Evolutionary conservation across 2,797 vertebrate genomes (phyloP).

Genomic region (Leuciscus waleckii): DNA sequence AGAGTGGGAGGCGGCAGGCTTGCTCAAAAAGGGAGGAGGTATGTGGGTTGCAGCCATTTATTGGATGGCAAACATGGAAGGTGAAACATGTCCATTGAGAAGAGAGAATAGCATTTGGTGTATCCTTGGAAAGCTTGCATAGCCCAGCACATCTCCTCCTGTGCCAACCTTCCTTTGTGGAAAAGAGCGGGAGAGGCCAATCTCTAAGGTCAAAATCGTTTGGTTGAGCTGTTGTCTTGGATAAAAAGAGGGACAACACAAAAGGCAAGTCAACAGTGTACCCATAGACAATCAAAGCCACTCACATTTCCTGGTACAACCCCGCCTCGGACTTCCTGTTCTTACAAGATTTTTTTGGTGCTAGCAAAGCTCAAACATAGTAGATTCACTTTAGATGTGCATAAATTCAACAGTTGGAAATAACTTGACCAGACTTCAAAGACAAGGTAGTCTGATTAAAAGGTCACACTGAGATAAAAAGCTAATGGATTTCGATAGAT

Average conservation of each 20-base stretch:
- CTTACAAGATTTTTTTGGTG: neutral
- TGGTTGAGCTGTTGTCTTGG: slow-evolving; percentile 13
- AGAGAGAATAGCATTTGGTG: slow-evolving; percentile 44
- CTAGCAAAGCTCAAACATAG: slow-evolving; percentile 15
- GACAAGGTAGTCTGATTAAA: neutral
- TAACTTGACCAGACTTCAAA: neutral
- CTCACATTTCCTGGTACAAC: slow-evolving; percentile 50
- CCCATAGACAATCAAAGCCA: slow-evolving; percentile 13
- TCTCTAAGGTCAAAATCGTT: slow-evolving; percentile 11
- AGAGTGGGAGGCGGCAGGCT: neutral
- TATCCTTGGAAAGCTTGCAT: slow-evolving; percentile 40
- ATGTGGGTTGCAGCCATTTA: slow-evolving; percentile 1
- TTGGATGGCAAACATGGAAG: slow-evolving; percentile 34
- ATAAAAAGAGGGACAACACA: slow-evolving; percentile 20
- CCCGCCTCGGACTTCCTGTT: slow-evolving; percentile 13
- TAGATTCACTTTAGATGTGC: neutral
- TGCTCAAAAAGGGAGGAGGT: neutral
- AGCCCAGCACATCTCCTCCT: neutral
- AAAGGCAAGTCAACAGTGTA: slow-evolving; percentile 23
- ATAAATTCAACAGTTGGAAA: neutral
- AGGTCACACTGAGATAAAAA: neutral
- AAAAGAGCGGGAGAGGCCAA: slow-evolving; percentile 22
- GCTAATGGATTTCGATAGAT: neutral
- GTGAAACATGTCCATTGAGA: slow-evolving; percentile 10
- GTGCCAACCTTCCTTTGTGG: slow-evolving; percentile 15